These are phyloP conservation scores for Mormoops blainvillei DNA, from an alignment of 2,113 vertebrate species.

Conservation along the genomic window DNA sequence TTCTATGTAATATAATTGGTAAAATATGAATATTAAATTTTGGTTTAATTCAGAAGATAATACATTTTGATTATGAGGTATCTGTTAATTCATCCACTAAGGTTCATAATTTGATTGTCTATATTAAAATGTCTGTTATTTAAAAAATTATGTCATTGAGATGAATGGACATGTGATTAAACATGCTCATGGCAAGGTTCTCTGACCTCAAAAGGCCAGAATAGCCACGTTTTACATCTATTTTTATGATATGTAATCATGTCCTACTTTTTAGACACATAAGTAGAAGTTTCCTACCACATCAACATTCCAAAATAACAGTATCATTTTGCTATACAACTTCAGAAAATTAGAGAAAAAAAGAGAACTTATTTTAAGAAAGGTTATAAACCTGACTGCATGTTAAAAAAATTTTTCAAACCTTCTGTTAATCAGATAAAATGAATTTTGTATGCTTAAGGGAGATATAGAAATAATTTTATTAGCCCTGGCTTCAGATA, in stretches of 20 bases:
- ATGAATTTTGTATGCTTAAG: neutral
- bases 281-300: constrained; percentile 78
- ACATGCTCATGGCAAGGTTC: constrained; percentile 18
- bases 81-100: neutral
- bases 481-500: neutral
- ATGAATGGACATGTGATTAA: neutral
- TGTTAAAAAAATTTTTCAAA: neutral
- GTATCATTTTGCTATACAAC: constrained; percentile 60
- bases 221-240: constrained; percentile 75
- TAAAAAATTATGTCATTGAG: neutral
- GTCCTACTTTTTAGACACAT: constrained; percentile 73
- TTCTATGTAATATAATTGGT: neutral
- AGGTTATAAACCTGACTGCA: constrained; percentile 25
- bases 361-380: neutral
- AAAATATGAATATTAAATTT: neutral
- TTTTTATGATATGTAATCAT: constrained; percentile 72
- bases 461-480: neutral
- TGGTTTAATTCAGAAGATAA: neutral
- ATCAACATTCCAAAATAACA: constrained; percentile 73
- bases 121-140: neutral
- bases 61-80: neutral
- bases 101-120: neutral
- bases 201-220: constrained; percentile 58
- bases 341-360: constrained; percentile 57
- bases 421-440: neutral